Evolutionary conservation across 2,113 vertebrate genomes (phyloP).

Genomic region (Ammospiza caudacuta): DNA sequence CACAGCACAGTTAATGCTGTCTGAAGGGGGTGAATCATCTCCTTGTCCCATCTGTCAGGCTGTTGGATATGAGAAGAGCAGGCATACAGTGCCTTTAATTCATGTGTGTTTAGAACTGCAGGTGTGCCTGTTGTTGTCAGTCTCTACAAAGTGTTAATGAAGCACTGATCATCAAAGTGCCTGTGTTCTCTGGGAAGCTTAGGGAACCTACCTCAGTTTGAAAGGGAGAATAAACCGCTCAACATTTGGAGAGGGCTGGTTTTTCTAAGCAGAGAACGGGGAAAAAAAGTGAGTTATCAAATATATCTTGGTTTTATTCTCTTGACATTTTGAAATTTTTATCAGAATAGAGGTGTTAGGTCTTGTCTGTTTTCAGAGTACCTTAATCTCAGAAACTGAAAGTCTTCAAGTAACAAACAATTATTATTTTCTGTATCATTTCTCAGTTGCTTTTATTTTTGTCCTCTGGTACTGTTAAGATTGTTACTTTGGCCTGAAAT

Average conservation of each 20-base stretch:
- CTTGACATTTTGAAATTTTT: background rate
- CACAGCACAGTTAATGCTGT: background rate
- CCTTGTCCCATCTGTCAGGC: background rate
- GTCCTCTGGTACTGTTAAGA: background rate
- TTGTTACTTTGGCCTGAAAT: background rate
- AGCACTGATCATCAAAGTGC: background rate
- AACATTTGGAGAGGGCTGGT: background rate
- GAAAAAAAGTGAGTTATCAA: background rate
- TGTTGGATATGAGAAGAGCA: background rate
- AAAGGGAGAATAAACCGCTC: background rate
- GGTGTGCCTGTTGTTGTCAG: background rate
- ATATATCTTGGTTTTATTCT: background rate
- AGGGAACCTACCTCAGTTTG: background rate
- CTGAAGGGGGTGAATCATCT: constrained; percentile 38
- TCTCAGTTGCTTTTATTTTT: background rate
- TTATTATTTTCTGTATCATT: background rate
- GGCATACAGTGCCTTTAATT: background rate
- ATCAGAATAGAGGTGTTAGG: background rate
- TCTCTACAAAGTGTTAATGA: background rate
- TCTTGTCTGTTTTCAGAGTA: background rate
- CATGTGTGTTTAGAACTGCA: background rate
- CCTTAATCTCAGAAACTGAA: background rate
- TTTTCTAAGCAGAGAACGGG: background rate
- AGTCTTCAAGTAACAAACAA: background rate
- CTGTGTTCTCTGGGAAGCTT: background rate